Evolutionary conservation across 1,140 invertebrate species (phyloP).

Genomic region (Euborellia annulipes): DNA sequence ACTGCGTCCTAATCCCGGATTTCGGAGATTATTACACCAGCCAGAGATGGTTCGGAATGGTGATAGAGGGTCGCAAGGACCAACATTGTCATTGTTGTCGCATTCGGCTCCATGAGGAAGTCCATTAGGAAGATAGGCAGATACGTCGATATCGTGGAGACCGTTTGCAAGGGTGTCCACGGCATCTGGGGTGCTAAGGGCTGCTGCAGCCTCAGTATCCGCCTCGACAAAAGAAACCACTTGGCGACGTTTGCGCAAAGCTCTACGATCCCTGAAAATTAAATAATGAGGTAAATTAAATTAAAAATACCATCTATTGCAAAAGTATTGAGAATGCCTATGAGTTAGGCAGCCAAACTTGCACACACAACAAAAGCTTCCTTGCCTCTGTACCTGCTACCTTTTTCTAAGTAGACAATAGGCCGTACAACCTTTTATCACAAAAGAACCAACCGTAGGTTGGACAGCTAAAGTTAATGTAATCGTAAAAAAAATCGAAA

Average conservation of each 20-base stretch:
- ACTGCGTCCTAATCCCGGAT: slow-evolving; percentile 70
- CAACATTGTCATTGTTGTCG: slow-evolving; percentile 31
- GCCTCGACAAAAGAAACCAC: not conserved
- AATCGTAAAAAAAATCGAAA: too few relatives aligned
- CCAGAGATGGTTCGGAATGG: slow-evolving; percentile 72
- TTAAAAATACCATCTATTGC: too few relatives aligned
- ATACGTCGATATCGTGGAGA: slow-evolving; percentile 52
- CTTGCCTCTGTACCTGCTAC: too few relatives aligned
- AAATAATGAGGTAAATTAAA: too few relatives aligned
- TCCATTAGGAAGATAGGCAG: slow-evolving; percentile 19
- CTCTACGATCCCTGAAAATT: too few relatives aligned
- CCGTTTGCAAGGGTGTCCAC: slow-evolving; percentile 10
- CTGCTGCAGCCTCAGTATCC: not conserved
- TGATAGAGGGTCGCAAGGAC: slow-evolving; percentile 58
- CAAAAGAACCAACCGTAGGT: too few relatives aligned
- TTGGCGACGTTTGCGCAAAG: not conserved
- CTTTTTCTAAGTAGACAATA: too few relatives aligned
- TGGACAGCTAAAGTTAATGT: too few relatives aligned
- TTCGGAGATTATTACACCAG: slow-evolving; percentile 80
- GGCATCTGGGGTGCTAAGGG: not conserved
- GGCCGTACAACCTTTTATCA: too few relatives aligned
- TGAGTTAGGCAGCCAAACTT: too few relatives aligned
- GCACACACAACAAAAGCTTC: too few relatives aligned
- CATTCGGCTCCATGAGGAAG: slow-evolving; percentile 42
- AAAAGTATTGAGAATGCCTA: too few relatives aligned